These are phyloP conservation scores for Drosophila nasuta DNA, from an alignment of 1,140 invertebrate genomes.

Conservation along the genomic window DNA sequence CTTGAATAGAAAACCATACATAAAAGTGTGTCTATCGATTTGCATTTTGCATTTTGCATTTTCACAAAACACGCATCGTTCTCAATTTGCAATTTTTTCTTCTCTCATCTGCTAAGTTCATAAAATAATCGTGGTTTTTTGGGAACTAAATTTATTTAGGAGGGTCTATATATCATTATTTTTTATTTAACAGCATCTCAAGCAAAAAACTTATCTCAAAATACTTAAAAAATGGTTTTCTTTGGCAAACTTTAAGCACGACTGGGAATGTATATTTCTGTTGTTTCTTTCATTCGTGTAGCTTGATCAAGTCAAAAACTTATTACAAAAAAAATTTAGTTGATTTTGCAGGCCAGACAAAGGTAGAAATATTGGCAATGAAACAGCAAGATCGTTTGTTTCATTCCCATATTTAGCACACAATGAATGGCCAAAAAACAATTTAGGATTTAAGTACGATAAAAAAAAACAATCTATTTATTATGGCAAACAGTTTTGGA, in stretches of 20 bases:
- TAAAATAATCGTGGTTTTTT: slow-evolving; percentile 22
- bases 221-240: slow-evolving; percentile 22
- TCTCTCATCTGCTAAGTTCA: slow-evolving; percentile 26
- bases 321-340: slow-evolving; percentile 37
- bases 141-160: slow-evolving; percentile 28
- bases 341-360: not conserved
- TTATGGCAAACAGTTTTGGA: slow-evolving; percentile 37
- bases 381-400: slow-evolving; percentile 38
- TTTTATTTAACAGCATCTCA: slow-evolving; percentile 15
- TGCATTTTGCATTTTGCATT: slow-evolving; percentile 8
- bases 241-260: slow-evolving; percentile 59
- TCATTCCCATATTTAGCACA: slow-evolving; percentile 21
- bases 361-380: slow-evolving; percentile 20
- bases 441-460: slow-evolving; percentile 18
- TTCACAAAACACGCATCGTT: slow-evolving; percentile 60
- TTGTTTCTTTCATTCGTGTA: slow-evolving; percentile 26
- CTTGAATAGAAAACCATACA: slow-evolving; percentile 34
- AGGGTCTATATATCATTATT: slow-evolving; percentile 13
- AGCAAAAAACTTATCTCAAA: slow-evolving; percentile 43
- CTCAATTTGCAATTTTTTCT: slow-evolving; percentile 14
- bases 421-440: slow-evolving; percentile 17
- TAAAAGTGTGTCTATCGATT: slow-evolving; percentile 10
- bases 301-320: slow-evolving; percentile 42
- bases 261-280: slow-evolving; percentile 31
- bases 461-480: not conserved